Percentiles rank a stretch among this genome's conserved stretches.
Conservation (phyloP, 2,797 vertebrate species). For the Pitangus sulphuratus region DNA sequence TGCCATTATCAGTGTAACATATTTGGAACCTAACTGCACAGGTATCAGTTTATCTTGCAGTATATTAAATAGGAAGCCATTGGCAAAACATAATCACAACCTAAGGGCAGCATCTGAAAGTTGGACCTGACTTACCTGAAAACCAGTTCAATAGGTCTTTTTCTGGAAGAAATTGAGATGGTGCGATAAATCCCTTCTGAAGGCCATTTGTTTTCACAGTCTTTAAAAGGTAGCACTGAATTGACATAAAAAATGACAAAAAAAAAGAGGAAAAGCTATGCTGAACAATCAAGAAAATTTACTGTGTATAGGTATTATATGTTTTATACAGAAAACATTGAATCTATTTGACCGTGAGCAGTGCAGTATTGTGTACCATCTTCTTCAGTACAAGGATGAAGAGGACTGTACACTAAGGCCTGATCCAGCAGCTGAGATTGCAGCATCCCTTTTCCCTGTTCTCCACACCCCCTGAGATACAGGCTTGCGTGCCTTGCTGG, state of each 20-base stretch:
- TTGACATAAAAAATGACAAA: neutral
- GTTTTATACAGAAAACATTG: neutral
- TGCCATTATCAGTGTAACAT: conserved; percentile 14
- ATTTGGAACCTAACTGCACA: conserved; percentile 41
- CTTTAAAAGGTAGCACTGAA: neutral
- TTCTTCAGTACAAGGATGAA: neutral
- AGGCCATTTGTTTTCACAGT: conserved; percentile 16
- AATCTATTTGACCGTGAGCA: neutral
- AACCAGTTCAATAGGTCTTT: neutral
- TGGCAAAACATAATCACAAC: neutral
- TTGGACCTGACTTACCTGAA: neutral
- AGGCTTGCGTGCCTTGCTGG: neutral
- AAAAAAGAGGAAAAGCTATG: neutral
- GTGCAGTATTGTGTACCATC: neutral
- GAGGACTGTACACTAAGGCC: neutral
- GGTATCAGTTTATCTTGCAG: neutral
- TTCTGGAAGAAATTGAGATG: neutral
- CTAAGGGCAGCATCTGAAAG: neutral
- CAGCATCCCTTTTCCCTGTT: neutral
- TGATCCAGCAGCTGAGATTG: neutral
- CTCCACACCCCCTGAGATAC: fast-evolving
- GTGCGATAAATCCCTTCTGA: neutral
- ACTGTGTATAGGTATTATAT: neutral
- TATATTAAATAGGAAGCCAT: neutral
- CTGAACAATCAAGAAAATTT: neutral